A percentile compares a stretch with the other conserved stretches of the same genome.
These are phyloP conservation scores for Caretta caretta DNA, from an alignment of 2,113 vertebrate genomes.

Conservation along the genomic window DNA sequence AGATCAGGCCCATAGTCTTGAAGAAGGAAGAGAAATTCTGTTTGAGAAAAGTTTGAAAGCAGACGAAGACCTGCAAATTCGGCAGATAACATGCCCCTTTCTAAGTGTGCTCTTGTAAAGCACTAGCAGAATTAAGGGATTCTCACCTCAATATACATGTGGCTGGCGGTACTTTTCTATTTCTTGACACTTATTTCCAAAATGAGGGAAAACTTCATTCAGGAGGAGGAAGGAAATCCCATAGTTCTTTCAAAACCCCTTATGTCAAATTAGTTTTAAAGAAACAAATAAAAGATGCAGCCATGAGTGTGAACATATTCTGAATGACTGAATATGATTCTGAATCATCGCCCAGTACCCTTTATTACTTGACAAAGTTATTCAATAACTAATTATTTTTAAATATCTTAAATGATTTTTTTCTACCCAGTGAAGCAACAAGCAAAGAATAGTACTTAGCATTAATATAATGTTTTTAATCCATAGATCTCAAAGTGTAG, in stretches of 20 bases:
- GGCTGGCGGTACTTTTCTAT: neutral
- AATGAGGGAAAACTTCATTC: neutral
- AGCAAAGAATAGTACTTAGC: neutral
- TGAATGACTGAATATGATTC: constrained; percentile 19
- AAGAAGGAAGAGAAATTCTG: neutral
- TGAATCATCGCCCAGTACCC: neutral
- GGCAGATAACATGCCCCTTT: neutral
- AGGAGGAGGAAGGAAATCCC: neutral
- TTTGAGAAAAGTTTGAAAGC: neutral
- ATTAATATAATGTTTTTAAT: neutral
- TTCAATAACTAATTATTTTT: neutral
- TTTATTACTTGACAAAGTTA: constrained; percentile 33
- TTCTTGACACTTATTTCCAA: neutral
- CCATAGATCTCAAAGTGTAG: neutral
- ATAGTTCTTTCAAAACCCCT: constrained; percentile 6
- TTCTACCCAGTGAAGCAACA: neutral
- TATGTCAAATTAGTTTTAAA: neutral
- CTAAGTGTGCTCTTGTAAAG: neutral
- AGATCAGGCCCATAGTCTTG: neutral
- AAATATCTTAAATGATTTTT: constrained; percentile 2
- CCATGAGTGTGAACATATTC: neutral
- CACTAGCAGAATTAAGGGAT: neutral
- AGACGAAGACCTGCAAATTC: neutral
- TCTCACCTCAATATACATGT: neutral
- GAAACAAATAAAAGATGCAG: neutral